Evolutionary conservation across 2,888 invertebrate genomes (phyloP), one percentile per base, ranked within the genome.

Genomic region (Pachycephus smyrnensis): DNA sequence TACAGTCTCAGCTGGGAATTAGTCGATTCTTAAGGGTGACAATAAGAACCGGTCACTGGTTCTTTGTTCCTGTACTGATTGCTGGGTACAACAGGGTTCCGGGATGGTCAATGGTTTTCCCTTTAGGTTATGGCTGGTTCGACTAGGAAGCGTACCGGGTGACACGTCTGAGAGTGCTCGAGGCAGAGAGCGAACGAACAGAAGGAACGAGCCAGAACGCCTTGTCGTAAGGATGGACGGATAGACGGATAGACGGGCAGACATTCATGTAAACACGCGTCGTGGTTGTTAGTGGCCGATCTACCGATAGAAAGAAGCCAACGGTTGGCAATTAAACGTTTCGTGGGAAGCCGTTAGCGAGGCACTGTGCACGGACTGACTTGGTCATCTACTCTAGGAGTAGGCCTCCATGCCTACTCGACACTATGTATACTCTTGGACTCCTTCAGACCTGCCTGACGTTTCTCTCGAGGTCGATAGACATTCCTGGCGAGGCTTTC

Each of bases 201-300:
- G 37, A 32, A 30, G 74, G n/a, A 37, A 32, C n/a, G 55, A 23
- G 55, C 55, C 55, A 55, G 55, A 55, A 55, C 15, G 55, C 23
- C 55, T 55, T 55, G 33, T 33, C 32, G 31, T 32, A 71, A 31
- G 71, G 33, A 33, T 33, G 71, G 71, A 71, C 71, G 71, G 71
- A 71, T 71, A 32, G 71, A 71, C 71, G 71, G 31, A 33, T 36
- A 12, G 40, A 35, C 69, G 68, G 68, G 33, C 71, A 73, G 80
- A 80, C 84, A 82, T 80, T 83, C 84, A 82, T 80, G 82, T 82
- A 81, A 86, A 85, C 83, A 79, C 82, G 77, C 78, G 78, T 77
- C 80, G 80, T 76, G 78, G 77, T 84, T 80, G 82, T 82, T 84
- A 80, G 77, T 71, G 80, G 73, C 79, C 77, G 80, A 84, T 81